Evolutionary conservation across 2,113 vertebrate genomes (phyloP), one percentile per base, ranked within the genome.

Genomic region (Rhodinocichla rosea): DNA sequence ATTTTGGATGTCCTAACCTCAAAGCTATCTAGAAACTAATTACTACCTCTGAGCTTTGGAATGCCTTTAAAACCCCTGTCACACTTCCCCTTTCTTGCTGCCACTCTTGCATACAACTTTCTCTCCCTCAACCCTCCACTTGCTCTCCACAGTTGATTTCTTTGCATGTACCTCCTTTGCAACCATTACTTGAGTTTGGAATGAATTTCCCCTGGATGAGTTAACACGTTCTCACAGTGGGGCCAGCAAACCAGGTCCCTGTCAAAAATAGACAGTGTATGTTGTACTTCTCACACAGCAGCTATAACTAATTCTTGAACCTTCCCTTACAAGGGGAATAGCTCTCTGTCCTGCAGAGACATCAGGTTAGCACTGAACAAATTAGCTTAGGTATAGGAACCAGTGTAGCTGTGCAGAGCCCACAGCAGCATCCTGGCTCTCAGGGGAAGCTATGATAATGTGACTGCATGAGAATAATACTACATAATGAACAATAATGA

Each of bases 401-500:
- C 77, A 68, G 76, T 6, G 20, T 89, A 71, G 91, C 92, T 71
- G 56, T 4, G 20, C 89, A 91, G 94, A 96, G 94, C 80, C 89
- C 76, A 70, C 64, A 60, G 94, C 21, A 89, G 83, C 81, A 89
- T 94, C 91, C 76, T 83, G 76, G 35, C 89, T 95, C 95, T 96
- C 96, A 81, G 83, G 79, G 92, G 94, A 96, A 95, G 80, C 89
- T 94, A 84, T 95, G 95, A 94, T 96, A 95, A 95, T 95, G 92
- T 75, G 91, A 78, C 95, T 94, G 91, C 90, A 63, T 70, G 94
- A 96, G 91, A 97, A 95, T 96, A 96, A 94, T 92, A 86, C 86
- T 78, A 94, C 91, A 94, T 95, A 97, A 96, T 97, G 94, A 97
- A 94, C 96, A 94, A 97, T 96, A 97, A 97, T 94, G 86, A 96